Percentiles rank a stretch among this genome's conserved stretches.
These are phyloP conservation scores for Atherinomorus stipes DNA, from an alignment of 2,113 vertebrate species.

Conservation along the genomic window DNA sequence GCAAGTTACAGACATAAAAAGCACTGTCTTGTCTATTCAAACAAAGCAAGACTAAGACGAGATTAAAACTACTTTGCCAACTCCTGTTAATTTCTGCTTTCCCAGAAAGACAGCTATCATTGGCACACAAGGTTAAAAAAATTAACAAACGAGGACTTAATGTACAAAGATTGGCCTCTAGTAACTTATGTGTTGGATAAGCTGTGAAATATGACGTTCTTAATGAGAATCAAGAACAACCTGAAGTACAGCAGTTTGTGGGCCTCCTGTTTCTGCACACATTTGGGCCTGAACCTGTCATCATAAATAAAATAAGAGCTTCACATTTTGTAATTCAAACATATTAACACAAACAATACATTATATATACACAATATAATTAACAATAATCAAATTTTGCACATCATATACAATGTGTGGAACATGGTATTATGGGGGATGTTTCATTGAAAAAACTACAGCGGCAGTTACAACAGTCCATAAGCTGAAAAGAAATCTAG, in stretches of 20 bases:
- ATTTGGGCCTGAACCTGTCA: conserved; percentile 17
- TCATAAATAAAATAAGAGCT: conserved; percentile 32
- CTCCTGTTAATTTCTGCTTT: conserved; percentile 32
- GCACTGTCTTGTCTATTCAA: conserved; percentile 46
- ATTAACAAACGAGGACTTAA: neutral
- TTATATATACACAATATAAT: conserved; percentile 24
- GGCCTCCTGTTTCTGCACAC: neutral
- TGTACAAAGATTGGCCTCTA: conserved; percentile 21
- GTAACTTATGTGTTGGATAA: neutral
- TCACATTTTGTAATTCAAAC: conserved; percentile 10
- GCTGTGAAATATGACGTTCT: neutral
- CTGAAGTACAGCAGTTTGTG: neutral
- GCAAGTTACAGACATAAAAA: conserved; percentile 10
- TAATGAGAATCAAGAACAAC: neutral
- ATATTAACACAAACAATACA: conserved; percentile 21
- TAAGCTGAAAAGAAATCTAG: conserved; percentile 15
- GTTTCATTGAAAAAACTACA: conserved; percentile 15
- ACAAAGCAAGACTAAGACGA: conserved; percentile 12
- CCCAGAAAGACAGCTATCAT: conserved; percentile 52
- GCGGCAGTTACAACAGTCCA: conserved; percentile 31
- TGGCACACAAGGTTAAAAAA: conserved; percentile 67
- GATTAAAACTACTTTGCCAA: conserved; percentile 18
- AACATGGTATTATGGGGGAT: conserved; percentile 24
- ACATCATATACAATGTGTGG: conserved; percentile 50
- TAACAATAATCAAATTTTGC: conserved; percentile 46